Evolutionary conservation across 2,888 invertebrate genomes (phyloP).

Genomic region (Therioaphis trifolii): DNA sequence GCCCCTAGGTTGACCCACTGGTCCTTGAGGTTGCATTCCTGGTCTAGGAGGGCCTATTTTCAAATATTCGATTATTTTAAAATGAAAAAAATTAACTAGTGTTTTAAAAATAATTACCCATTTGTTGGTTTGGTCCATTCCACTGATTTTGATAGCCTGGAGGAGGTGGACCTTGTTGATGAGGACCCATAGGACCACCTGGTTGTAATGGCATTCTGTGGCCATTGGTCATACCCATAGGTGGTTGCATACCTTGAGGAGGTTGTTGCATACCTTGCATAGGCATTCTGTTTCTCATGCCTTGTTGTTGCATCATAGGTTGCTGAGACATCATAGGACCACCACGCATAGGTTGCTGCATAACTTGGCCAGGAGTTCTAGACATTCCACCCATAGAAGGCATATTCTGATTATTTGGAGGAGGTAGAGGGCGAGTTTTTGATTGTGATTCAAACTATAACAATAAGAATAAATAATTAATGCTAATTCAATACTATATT

Average conservation of each 20-base stretch:
- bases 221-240: conserved; percentile 61
- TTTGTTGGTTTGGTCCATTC: conserved; percentile 73
- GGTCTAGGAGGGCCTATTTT: conserved; percentile 71
- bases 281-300: conserved; percentile 71
- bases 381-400: conserved; percentile 58
- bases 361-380: conserved; percentile 66
- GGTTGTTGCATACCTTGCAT: conserved; percentile 71
- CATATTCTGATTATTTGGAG: conserved; percentile 70
- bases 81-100: neutral
- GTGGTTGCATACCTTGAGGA: conserved; percentile 72
- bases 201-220: conserved; percentile 69
- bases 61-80: neutral
- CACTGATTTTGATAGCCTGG: conserved; percentile 75
- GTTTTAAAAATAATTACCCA: conserved; percentile 67
- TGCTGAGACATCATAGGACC: conserved; percentile 68
- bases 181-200: conserved; percentile 69
- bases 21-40: conserved; percentile 72
- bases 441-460: conserved; percentile 90
- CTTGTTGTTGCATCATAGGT: conserved; percentile 67
- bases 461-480: conserved; percentile 60
- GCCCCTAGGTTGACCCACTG: conserved; percentile 70
- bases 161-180: conserved; percentile 68
- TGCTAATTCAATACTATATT: neutral
- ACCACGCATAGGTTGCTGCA: conserved; percentile 70
- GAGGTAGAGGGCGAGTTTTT: conserved; percentile 86